Base-by-base conservation (phyloP, 2,113 vertebrate species). In the Ophiodon elongatus region DNA sequence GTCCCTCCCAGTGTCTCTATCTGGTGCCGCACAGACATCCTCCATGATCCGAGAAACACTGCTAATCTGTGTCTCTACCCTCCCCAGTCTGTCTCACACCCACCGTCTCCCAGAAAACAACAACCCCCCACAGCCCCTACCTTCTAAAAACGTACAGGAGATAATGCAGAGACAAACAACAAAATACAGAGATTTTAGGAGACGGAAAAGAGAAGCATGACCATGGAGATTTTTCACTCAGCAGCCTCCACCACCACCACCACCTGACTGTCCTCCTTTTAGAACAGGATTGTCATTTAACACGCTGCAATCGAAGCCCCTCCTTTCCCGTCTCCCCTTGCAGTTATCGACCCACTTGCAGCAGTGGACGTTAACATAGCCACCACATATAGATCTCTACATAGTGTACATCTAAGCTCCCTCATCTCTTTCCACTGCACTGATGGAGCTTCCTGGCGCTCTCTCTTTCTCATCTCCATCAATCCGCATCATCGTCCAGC, bases 1-100 rank as follows among this genome's bases (percentile, higher is more conserved):
- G 27, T 27, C 39, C 74, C 37, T 69, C 47, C 59, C 74, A 64
- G 5, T 14, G 33, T 62, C 62, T 75, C 76, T 90, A 86, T 86
- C 85, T 92, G 68, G 43, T 72, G 52, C 71, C 77, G 43, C 17
- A 29, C 89, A 85, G 79, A 88, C 84, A 86, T 90, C 89, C 91
- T 88, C 82, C 69, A 14, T 86, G 88, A 88, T 85, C 90, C 33
- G 54, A 78, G 80, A 79, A 64, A 68, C 47, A 13, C 64, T 60
- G 56, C 82, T 85, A 90, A 94, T 91, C 89, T 83, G n/a, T 75
- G 60, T 78, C 76, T 75, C 67, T 47, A 31, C 69, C 73, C 76
- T 72, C 54, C 19, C 1, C 17, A 78, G 73, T 76, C 77, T 83
- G 39, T 71, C 73, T 57, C 88, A 88, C 91, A 79, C 84, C 82